phyloP scores from a whole-genome alignment of 1,140 invertebrate species.

The Hetaerina americana region DNA sequence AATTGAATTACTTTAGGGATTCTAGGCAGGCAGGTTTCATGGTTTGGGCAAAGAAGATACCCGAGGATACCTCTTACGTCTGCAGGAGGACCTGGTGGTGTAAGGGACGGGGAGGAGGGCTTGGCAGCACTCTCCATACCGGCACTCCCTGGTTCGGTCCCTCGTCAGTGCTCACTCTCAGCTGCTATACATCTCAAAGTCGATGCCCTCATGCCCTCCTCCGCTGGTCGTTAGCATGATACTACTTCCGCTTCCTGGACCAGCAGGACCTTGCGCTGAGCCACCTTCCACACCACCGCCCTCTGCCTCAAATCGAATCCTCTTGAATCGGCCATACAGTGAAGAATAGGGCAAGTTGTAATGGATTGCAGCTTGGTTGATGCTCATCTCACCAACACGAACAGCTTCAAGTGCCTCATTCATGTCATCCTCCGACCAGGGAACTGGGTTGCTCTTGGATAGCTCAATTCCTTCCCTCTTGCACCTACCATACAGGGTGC shows the following conservation, averaged over 20 bases:
- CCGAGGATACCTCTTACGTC: not conserved
- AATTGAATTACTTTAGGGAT: no score
- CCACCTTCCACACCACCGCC: not conserved
- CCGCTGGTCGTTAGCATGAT: not conserved
- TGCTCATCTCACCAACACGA: conserved; percentile 78
- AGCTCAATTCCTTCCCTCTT: conserved; percentile 79
- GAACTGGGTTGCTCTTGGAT: conserved; percentile 68
- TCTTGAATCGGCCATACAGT: conserved; percentile 71
- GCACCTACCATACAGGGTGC: conserved; percentile 73
- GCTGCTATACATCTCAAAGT: not conserved
- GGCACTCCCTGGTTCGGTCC: not conserved
- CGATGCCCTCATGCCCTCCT: not conserved
- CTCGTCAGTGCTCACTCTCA: not conserved
- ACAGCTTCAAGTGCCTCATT: conserved; percentile 76
- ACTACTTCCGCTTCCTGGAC: not conserved
- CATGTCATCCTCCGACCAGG: conserved; percentile 83
- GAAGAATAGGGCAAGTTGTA: conserved; percentile 82
- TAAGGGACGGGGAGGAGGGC: not conserved
- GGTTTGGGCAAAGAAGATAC: not conserved
- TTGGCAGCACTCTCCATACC: not conserved
- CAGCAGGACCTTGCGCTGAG: not conserved
- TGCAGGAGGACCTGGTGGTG: not conserved
- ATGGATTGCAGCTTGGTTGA: conserved; percentile 85
- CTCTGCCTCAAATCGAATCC: conserved; percentile 19
- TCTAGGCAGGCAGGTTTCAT: no score